Base-by-base conservation (phyloP, 2,113 vertebrate genomes). In the Amblyornis subalaris region DNA sequence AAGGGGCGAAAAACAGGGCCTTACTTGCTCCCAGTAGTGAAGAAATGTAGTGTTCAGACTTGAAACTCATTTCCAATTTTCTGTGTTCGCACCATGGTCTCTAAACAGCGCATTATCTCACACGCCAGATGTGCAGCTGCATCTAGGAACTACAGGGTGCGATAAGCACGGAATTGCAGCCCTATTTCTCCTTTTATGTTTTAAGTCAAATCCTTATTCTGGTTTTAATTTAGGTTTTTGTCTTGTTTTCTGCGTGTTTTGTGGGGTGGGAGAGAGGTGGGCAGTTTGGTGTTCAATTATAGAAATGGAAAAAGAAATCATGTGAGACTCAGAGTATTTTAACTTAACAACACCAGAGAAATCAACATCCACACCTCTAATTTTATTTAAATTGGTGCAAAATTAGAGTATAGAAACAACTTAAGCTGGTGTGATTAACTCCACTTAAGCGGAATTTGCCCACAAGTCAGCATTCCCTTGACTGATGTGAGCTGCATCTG, bases 21-120 rank as follows among this genome's bases (percentile, higher is more conserved):
- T 93, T 75, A 69, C 89, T 95, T 80, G 76, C 62, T 94, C 94
- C 82, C 91, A 90, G 87, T 92, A 96, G 96, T 88, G 92, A 95
- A 93, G 85, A 95, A 89, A 93, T 69, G 88, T 78, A 92, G 91
- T 76, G 38, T 77, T 61, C 14, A 94, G 90, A 76, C 85, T 88
- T 86, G 64, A 91, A 93, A 72, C 64, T 92, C 12, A 36, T 90
- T 96, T 82, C 76, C 75, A 54, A 51, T 92, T 89, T 94, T 93
- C 82, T 80, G 61, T 91, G 82, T 33, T 61, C 7, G 14, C 55
- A 78, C 31, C 40, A 28, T 6, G 3, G 83, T 90, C 84, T 92
- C 93, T 35, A 38, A 97, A 81, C 93, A 91, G 80, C 11, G 8
- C 65, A 90, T 96, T 97, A 97, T 96, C 58, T 17, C 54, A 9